These are phyloP conservation scores for Psylliodes chrysocephalus DNA, from an alignment of 2,888 invertebrate species.

Conservation along the genomic window DNA sequence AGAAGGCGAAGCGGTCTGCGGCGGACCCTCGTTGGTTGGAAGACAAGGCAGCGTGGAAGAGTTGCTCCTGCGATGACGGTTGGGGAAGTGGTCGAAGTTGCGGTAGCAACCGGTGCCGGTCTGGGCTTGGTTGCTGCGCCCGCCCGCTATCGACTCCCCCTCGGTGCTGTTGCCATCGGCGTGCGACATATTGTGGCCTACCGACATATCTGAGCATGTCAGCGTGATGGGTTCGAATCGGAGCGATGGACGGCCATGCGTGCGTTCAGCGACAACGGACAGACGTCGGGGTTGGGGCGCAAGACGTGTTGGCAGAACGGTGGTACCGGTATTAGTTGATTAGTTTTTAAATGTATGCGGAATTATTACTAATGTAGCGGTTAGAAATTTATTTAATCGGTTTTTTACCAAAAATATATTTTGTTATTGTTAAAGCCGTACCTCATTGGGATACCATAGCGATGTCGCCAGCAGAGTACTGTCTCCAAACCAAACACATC, in stretches of 20 bases:
- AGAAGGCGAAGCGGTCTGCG: conserved; percentile 55
- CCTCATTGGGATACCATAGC: no score
- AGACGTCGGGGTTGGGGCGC: conserved; percentile 14
- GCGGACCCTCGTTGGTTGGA: conserved; percentile 59
- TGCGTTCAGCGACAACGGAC: conserved; percentile 33
- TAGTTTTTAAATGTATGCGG: no score
- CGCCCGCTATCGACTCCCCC: conserved; percentile 67
- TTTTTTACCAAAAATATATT: no score
- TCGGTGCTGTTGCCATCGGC: conserved; percentile 87
- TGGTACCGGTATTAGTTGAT: no score
- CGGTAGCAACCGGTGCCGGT: conserved; percentile 81
- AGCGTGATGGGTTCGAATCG: conserved; percentile 6
- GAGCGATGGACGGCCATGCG: conserved; percentile 18
- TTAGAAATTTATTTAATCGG: no score
- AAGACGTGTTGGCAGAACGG: conserved; percentile 32
- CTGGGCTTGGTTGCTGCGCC: conserved; percentile 75
- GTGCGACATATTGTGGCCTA: conserved; percentile 93
- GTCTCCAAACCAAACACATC: no score
- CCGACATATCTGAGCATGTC: conserved; percentile 57
- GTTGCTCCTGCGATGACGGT: conserved; percentile 66
- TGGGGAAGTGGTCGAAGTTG: conserved; percentile 77
- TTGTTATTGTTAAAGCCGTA: no score
- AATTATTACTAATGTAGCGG: no score
- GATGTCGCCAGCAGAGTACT: no score
- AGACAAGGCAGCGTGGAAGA: conserved; percentile 66